Conservation (phyloP, 2,888 invertebrate species). For the Drosophila aldrichi region DNA sequence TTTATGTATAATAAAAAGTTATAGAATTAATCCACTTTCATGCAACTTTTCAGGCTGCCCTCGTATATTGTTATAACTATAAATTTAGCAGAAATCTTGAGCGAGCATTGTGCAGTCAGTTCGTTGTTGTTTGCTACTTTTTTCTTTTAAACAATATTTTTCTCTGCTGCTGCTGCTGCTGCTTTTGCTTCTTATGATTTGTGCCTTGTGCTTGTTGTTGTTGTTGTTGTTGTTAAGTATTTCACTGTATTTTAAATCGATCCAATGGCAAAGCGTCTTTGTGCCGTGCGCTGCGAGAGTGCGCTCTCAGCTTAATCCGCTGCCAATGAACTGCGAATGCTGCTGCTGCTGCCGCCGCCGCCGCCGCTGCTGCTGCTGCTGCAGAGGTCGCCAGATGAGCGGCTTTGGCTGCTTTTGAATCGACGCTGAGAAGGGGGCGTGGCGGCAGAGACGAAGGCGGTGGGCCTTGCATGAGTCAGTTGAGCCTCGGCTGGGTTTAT, state of each 20-base stretch:
- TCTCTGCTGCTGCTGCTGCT: slow-evolving; percentile 11
- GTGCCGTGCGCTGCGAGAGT: slow-evolving; percentile 61
- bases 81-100: background rate
- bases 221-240: slow-evolving; percentile 41
- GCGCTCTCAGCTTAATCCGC: slow-evolving; percentile 79
- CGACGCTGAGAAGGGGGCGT: slow-evolving; percentile 26
- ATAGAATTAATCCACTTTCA: too few species aligned
- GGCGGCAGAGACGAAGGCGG: slow-evolving; percentile 1
- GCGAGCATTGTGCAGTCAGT: slow-evolving; percentile 8
- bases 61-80: background rate
- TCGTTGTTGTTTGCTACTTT: slow-evolving; percentile 13
- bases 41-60: background rate
- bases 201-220: slow-evolving; percentile 15
- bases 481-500: slow-evolving; percentile 57
- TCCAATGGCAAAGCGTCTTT: slow-evolving; percentile 77
- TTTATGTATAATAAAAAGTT: too few species aligned
- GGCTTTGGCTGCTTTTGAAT: slow-evolving; percentile 63
- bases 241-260: slow-evolving; percentile 80
- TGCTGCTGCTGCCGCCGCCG: slow-evolving; percentile 33
- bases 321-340: slow-evolving; percentile 82
- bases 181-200: slow-evolving; percentile 31
- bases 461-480: slow-evolving; percentile 37
- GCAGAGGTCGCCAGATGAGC: slow-evolving; percentile 74
- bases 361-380: slow-evolving; percentile 35
- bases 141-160: slow-evolving; percentile 49